Conservation (phyloP, 1,140 invertebrate species). For the Papilio helenus region DNA sequence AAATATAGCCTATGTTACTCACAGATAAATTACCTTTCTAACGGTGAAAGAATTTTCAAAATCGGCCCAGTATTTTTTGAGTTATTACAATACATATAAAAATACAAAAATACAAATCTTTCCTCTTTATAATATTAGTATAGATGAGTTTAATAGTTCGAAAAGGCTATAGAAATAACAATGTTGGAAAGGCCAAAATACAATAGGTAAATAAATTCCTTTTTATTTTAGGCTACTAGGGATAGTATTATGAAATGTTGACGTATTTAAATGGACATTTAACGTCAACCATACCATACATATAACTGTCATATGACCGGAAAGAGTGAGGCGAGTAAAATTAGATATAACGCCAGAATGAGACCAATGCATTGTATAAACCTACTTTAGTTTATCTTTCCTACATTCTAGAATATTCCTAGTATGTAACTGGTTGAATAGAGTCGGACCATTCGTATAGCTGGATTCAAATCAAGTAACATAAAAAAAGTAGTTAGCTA, state of each 20-base stretch:
- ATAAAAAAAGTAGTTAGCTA: no score
- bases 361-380: background rate
- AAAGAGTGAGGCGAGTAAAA: background rate
- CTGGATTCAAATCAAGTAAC: no score
- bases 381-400: background rate
- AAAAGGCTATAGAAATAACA: no score
- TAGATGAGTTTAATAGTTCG: no score
- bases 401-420: background rate
- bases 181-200: background rate
- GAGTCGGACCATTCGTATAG: background rate
- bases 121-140: no score
- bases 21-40: no score
- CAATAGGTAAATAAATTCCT: background rate
- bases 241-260: background rate
- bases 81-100: no score
- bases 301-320: constrained; percentile 15
- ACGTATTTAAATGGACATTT: background rate
- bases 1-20: no score
- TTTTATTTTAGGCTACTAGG: background rate
- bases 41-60: no score
- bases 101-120: no score
- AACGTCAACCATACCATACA: background rate
- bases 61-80: no score
- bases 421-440: background rate
- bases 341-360: background rate